Evolutionary conservation across 2,888 invertebrate genomes (phyloP), one percentile per base, ranked within the genome.

Genomic region (Cataglyphis rosenhaueri): DNA sequence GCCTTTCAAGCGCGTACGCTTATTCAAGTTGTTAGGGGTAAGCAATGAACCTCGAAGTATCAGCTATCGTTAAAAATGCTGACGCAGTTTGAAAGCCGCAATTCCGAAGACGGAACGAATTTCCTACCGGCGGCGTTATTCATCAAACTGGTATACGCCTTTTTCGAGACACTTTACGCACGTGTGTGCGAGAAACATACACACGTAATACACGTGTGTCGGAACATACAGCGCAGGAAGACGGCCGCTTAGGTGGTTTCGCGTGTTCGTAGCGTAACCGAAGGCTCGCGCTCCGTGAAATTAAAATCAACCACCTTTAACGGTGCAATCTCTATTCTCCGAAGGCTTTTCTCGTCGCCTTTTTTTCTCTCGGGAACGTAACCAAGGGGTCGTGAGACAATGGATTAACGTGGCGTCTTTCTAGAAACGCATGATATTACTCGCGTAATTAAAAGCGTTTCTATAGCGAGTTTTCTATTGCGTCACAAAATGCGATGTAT

Each of bases 281-380:
- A 93, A 93, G 93, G 90, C 92, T 93, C 93, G 94, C 90, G 91
- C 92, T 91, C 94, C 94, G 94, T 94, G 94, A 94, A 94, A 94
- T 94, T 94, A 94, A 94, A 94, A 93, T 94, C 93, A 93, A 94
- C 93, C 94, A 94, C 92, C 93, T 93, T 91, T 90, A 92, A 92
- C 93, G 91, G 90, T 83, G 92, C 92, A 92, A 93, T 93, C 92
- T 93, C 92, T 90, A 90, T 91, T 91, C 90, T 70, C 71, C 81
- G 65, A 81, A 79, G 79, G 70, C 62, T 81, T 79, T 81, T 64
- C 68, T 65, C 25, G 25, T 61, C 61, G 57, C 32, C n/a, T 78
- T 66, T 29, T 78, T 79, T 12, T 48, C 55, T 10, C 57, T 57
- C 18, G 35, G 71, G 59, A 18, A 32, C 71, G 32, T 52, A 32